These are phyloP conservation scores for Stenopsyche tienmushanensis DNA, from an alignment of 1,140 invertebrate species.

Conservation along the genomic window DNA sequence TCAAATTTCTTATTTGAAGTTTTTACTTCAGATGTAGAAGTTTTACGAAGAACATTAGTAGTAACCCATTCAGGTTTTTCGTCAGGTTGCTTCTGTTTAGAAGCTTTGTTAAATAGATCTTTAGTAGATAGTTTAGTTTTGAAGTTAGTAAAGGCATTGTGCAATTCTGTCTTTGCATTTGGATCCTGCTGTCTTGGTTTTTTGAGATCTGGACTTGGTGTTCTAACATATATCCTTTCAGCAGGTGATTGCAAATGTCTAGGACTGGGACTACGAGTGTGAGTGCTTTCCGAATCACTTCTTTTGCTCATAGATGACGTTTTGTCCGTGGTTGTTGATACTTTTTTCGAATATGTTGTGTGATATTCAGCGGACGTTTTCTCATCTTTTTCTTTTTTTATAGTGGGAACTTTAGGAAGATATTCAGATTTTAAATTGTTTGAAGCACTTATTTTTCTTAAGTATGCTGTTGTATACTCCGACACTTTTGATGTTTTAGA, in stretches of 20 bases:
- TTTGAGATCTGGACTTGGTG: constrained; percentile 46
- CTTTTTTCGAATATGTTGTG: constrained; percentile 26
- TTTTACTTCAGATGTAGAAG: constrained; percentile 47
- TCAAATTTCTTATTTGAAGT: constrained; percentile 51
- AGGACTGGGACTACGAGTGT: constrained; percentile 46
- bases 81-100: constrained; percentile 31
- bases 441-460: constrained; percentile 51
- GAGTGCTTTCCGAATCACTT: constrained; percentile 23
- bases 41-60: constrained; percentile 56
- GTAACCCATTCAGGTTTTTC: constrained; percentile 61
- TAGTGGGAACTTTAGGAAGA: constrained; percentile 32
- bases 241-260: constrained; percentile 36
- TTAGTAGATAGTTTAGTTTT: constrained; percentile 37
- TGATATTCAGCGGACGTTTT: constrained; percentile 21
- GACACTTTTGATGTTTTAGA: constrained; percentile 45
- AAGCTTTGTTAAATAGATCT: constrained; percentile 29
- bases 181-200: constrained; percentile 38
- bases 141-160: constrained; percentile 37
- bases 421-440: constrained; percentile 40
- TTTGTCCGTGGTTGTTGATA: constrained; percentile 28
- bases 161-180: constrained; percentile 45
- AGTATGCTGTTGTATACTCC: constrained; percentile 55
- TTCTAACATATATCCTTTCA: constrained; percentile 43
- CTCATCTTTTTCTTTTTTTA: constrained; percentile 31
- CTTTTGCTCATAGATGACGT: constrained; percentile 1